Evolutionary conservation across 1,140 invertebrate genomes (phyloP).

Genomic region (Drosophila aff.): DNA sequence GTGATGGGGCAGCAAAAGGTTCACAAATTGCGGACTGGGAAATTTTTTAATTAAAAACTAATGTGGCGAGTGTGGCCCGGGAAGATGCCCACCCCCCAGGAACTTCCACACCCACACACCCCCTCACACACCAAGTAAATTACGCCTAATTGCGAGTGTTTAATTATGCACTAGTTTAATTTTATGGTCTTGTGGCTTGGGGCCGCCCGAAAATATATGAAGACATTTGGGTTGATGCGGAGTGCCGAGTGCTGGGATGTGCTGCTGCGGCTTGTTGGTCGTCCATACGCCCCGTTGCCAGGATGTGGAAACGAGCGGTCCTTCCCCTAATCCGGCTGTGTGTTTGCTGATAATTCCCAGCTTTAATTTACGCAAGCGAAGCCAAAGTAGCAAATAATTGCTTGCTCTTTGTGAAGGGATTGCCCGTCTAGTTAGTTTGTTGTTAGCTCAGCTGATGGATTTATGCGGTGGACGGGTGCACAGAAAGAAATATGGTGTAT

Average conservation of each 20-base stretch:
- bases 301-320: conserved; percentile 13
- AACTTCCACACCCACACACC: conserved; percentile 19
- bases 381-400: conserved; percentile 82
- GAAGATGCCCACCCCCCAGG: conserved; percentile 7
- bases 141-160: conserved; percentile 85
- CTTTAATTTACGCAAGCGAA: conserved; percentile 77
- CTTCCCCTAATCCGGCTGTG: conserved; percentile 38
- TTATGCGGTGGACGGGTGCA: conserved; percentile 5
- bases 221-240: conserved; percentile 34
- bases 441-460: conserved; percentile 40
- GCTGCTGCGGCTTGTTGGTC: conserved; percentile 16
- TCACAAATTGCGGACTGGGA: conserved; percentile 57
- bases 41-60: conserved; percentile 85
- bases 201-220: conserved; percentile 48
- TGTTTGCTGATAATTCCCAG: conserved; percentile 59
- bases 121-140: conserved; percentile 75
- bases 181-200: conserved; percentile 79
- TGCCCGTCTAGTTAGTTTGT: conserved; percentile 45
- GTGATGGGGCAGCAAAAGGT: conserved; percentile 34
- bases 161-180: conserved; percentile 85
- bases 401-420: conserved; percentile 76
- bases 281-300: conserved; percentile 48
- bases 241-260: conserved; percentile 34
- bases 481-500: not conserved
- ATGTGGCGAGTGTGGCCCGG: conserved; percentile 73